These are phyloP conservation scores for Drosophila pruinosa DNA, from an alignment of 1,140 invertebrate genomes.

Conservation along the genomic window DNA sequence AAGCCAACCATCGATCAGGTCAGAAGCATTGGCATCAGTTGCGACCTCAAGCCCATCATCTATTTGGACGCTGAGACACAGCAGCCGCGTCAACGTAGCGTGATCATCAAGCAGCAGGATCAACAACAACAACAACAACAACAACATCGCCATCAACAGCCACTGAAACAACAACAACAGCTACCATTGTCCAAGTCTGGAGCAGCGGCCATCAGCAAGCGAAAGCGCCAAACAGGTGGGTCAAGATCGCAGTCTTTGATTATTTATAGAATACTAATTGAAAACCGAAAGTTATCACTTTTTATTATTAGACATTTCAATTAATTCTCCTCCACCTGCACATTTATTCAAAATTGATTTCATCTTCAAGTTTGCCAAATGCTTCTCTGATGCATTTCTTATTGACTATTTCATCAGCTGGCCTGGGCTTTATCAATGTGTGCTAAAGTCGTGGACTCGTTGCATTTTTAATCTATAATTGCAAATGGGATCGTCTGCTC, in stretches of 20 bases:
- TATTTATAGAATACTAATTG: too few species aligned
- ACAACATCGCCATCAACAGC: slow-evolving; percentile 13
- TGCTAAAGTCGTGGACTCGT: slow-evolving; percentile 4
- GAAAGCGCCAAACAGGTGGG: slow-evolving; percentile 72
- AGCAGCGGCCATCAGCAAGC: slow-evolving; percentile 50
- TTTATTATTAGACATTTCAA: too few species aligned
- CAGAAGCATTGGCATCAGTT: slow-evolving; percentile 49
- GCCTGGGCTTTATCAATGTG: not conserved
- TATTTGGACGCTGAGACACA: slow-evolving; percentile 31
- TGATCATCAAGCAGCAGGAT: slow-evolving; percentile 30
- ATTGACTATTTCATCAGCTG: slow-evolving; percentile 28
- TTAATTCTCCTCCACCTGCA: too few species aligned
- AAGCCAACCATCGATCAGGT: slow-evolving; percentile 47
- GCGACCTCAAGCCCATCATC: slow-evolving; percentile 58
- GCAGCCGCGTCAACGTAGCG: slow-evolving; percentile 40
- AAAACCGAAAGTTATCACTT: too few species aligned
- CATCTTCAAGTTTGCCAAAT: not conserved
- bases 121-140: slow-evolving; percentile 5
- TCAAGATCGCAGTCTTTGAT: too few species aligned
- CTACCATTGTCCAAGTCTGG: slow-evolving; percentile 15
- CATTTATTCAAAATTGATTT: not conserved
- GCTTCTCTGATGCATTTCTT: slow-evolving; percentile 26
- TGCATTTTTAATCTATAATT: not conserved
- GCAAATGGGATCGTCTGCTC: not conserved
- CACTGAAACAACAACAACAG: not conserved